Percentiles rank a stretch among this genome's conserved stretches.
Evolutionary conservation across 2,888 invertebrate species (phyloP).

Genomic region (Rosalia funebris): DNA sequence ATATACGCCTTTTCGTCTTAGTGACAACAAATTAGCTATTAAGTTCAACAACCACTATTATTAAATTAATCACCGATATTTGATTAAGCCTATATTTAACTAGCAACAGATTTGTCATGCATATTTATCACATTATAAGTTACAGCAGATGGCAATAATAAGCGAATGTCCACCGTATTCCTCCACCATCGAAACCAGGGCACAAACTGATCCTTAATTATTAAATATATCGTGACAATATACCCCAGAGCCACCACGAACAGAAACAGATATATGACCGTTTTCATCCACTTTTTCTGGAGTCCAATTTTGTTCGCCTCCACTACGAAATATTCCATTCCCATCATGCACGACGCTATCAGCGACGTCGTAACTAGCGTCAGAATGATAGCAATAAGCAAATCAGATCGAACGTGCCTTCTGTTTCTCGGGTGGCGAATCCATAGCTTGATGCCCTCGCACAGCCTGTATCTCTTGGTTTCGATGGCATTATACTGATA

Average conservation of each 20-base stretch:
- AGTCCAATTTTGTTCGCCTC: slow-evolving; percentile 75
- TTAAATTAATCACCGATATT: too few species aligned
- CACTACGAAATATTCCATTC: slow-evolving; percentile 74
- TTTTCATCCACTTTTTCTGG: slow-evolving; percentile 70
- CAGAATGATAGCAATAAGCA: slow-evolving; percentile 72
- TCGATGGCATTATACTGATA: slow-evolving; percentile 67
- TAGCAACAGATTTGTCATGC: neutral
- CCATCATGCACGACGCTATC: slow-evolving; percentile 71
- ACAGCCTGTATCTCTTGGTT: slow-evolving; percentile 68
- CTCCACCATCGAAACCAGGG: slow-evolving; percentile 79
- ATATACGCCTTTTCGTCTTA: too few species aligned
- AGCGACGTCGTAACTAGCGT: slow-evolving; percentile 75
- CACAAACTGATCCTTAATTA: slow-evolving; percentile 73
- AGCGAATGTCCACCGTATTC: slow-evolving; percentile 72
- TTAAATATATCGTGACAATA: slow-evolving; percentile 71
- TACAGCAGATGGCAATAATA: slow-evolving; percentile 61
- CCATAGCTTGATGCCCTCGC: slow-evolving; percentile 73
- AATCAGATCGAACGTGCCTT: slow-evolving; percentile 71
- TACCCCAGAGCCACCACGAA: slow-evolving; percentile 73
- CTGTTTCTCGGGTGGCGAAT: slow-evolving; percentile 73
- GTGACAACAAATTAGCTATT: too few species aligned
- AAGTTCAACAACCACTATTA: too few species aligned
- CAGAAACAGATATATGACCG: slow-evolving; percentile 72
- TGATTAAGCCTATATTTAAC: slow-evolving; percentile 1
- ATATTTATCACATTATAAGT: slow-evolving; percentile 8